phyloP scores from a whole-genome alignment of 2,113 vertebrate genomes.

The Microcebus murinus region DNA sequence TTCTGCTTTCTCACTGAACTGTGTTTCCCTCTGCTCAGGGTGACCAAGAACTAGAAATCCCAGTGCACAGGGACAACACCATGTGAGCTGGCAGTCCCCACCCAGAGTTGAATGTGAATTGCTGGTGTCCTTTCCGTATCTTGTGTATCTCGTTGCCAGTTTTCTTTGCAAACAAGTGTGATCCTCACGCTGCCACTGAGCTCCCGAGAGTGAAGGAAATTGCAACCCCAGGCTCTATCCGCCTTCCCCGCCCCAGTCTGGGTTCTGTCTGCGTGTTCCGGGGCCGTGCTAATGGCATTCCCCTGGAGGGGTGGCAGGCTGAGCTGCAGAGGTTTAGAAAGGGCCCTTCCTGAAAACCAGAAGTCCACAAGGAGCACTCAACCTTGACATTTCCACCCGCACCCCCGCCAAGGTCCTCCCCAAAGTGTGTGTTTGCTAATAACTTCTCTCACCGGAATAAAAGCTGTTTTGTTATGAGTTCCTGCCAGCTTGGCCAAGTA shows the following conservation, averaged over 20 bases:
- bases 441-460: slow-evolving; percentile 81
- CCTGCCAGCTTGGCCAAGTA: slow-evolving; percentile 61
- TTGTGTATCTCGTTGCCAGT: background rate
- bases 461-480: slow-evolving; percentile 72
- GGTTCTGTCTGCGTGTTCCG: background rate
- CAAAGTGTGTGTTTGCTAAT: slow-evolving; percentile 72
- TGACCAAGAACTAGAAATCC: background rate
- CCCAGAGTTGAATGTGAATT: background rate
- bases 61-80: too few species aligned
- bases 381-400: slow-evolving; percentile 32
- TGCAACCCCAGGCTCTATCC: fast-evolving
- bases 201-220: background rate
- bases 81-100: too few species aligned
- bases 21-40: background rate
- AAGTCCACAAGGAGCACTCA: slow-evolving; percentile 45
- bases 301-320: background rate
- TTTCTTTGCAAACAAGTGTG: background rate
- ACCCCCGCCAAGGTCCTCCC: slow-evolving; percentile 1
- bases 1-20: background rate
- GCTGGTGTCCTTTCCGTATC: background rate
- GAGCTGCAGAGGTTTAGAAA: slow-evolving; percentile 39
- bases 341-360: slow-evolving; percentile 53
- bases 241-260: fast-evolving
- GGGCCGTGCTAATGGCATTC: fast-evolving
- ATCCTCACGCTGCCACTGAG: background rate